phyloP scores from a whole-genome alignment of 2,113 vertebrate genomes.

The Gasterosteus aculeatus region DNA sequence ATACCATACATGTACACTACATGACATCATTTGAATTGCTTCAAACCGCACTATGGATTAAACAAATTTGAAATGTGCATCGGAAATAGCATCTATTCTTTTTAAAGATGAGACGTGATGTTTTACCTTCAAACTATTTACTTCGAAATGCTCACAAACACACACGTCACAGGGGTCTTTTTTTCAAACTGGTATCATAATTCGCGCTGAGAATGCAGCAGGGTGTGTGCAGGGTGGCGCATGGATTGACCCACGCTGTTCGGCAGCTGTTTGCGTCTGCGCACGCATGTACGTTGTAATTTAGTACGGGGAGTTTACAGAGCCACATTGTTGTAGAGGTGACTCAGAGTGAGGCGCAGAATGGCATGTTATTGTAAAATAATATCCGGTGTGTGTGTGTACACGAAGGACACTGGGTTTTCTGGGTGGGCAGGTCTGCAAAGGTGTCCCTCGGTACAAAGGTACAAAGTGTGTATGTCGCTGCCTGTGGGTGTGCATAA shows the following conservation, averaged over 20 bases:
- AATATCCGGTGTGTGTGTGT: slow-evolving; percentile 53
- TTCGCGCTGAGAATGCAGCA: slow-evolving; percentile 52
- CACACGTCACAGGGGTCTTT: slow-evolving; percentile 11
- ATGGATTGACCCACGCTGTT: slow-evolving; percentile 56
- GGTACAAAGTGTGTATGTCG: slow-evolving; percentile 43
- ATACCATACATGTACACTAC: slow-evolving; percentile 2
- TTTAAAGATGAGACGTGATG: not conserved
- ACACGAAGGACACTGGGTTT: slow-evolving; percentile 26
- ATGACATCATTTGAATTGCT: slow-evolving; percentile 9
- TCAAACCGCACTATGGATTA: not conserved
- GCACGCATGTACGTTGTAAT: slow-evolving; percentile 62
- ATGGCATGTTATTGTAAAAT: slow-evolving; percentile 60
- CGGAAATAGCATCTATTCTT: not conserved
- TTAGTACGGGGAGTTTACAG: slow-evolving; percentile 67
- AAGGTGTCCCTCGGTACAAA: slow-evolving; percentile 56
- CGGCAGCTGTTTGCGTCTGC: slow-evolving; percentile 68
- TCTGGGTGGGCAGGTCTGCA: slow-evolving; percentile 37
- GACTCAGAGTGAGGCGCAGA: slow-evolving; percentile 52
- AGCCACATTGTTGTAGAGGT: slow-evolving; percentile 58
- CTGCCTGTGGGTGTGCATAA: slow-evolving; percentile 47
- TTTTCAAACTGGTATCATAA: slow-evolving; percentile 61
- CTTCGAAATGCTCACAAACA: slow-evolving; percentile 9
- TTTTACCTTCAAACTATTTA: slow-evolving; percentile 9
- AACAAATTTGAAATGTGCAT: slow-evolving; percentile 9
- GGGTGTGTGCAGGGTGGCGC: slow-evolving; percentile 52